phyloP scores from a whole-genome alignment of 2,113 vertebrate genomes.

The Aleadryas rufinucha region DNA sequence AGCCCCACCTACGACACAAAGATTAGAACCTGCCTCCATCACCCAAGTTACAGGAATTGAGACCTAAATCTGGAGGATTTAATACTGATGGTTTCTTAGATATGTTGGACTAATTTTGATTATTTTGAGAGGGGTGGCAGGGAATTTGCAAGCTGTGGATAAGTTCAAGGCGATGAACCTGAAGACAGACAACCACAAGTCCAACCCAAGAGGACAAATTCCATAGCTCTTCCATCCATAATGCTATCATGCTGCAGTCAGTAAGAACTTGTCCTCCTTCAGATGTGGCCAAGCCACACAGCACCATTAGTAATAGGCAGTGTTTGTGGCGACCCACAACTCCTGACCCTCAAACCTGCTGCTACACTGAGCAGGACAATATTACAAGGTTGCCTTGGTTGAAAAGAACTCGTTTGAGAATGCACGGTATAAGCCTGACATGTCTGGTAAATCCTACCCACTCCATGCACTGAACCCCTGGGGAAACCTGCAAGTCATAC shows the following conservation, averaged over 20 bases:
- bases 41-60: not conserved
- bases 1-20: not conserved
- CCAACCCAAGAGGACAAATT: not conserved
- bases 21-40: not conserved
- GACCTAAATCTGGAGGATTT: not conserved
- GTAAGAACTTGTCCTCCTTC: not conserved
- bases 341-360: not conserved
- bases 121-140: not conserved
- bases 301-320: not conserved
- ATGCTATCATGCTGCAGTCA: not conserved
- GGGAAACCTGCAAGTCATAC: not conserved
- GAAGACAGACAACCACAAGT: not conserved
- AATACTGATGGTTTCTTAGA: not conserved
- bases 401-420: not conserved
- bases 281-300: not conserved
- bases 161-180: not conserved
- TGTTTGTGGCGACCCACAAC: not conserved
- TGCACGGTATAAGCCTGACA: not conserved
- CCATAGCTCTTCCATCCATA: not conserved
- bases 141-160: not conserved
- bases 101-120: not conserved
- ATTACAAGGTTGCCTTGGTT: not conserved
- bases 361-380: not conserved
- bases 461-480: not conserved
- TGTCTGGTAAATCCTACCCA: not conserved